A percentile compares a stretch with the other conserved stretches of the same genome.
These are phyloP conservation scores for Sarcophaga caerulescens DNA, from an alignment of 2,888 invertebrate species.

Conservation along the genomic window DNA sequence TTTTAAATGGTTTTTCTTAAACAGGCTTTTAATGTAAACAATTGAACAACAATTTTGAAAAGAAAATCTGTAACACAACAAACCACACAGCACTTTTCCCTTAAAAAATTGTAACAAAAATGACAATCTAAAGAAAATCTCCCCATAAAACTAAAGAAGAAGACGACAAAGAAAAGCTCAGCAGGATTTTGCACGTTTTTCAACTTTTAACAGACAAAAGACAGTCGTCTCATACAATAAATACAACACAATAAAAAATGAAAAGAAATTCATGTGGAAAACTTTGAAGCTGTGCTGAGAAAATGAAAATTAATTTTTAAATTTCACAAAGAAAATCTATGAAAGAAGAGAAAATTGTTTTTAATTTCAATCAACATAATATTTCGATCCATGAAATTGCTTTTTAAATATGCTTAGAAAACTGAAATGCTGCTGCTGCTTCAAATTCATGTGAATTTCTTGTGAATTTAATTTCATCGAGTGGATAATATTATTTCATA, in stretches of 20 bases:
- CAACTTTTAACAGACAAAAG: background rate
- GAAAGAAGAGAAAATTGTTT: background rate
- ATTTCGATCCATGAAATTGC: too few relatives aligned
- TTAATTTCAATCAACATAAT: too few relatives aligned
- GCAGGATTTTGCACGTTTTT: conserved; percentile 63
- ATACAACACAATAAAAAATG: background rate
- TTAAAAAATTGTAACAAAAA: background rate
- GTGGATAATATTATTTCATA: background rate
- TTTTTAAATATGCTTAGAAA: too few relatives aligned
- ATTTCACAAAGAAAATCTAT: conserved; percentile 22
- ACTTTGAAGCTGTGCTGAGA: too few relatives aligned
- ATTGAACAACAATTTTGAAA: too few relatives aligned
- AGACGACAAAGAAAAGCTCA: conserved; percentile 52
- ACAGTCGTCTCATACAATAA: background rate
- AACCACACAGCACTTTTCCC: background rate
- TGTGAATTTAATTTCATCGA: background rate
- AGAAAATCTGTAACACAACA: background rate
- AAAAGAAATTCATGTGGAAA: conserved; percentile 19
- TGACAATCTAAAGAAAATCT: background rate
- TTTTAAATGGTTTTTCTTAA: too few relatives aligned
- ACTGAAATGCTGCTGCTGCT: background rate
- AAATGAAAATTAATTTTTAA: background rate
- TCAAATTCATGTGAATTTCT: background rate
- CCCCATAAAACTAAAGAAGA: conserved; percentile 25
- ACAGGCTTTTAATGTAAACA: too few relatives aligned